Evolutionary conservation across 2,113 vertebrate species (phyloP).

Genomic region (Oophaga pumilio): DNA sequence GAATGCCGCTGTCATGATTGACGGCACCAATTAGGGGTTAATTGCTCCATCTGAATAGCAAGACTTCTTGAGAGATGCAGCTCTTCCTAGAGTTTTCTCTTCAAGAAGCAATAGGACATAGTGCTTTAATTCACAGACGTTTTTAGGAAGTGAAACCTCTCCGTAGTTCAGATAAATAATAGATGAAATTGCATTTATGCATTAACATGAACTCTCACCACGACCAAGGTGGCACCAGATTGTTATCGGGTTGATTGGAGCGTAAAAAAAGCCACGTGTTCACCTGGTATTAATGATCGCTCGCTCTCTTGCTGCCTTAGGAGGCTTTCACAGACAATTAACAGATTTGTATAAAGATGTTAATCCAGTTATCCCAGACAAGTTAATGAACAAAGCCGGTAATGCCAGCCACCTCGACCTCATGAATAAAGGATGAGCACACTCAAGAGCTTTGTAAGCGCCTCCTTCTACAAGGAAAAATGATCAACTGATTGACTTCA

Average conservation of each 20-base stretch:
- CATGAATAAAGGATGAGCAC: not conserved
- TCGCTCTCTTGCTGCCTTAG: not conserved
- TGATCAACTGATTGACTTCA: not conserved
- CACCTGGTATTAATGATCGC: not conserved
- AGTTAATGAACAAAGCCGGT: not conserved
- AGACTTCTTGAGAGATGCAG: too few relatives aligned
- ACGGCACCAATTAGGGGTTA: too few relatives aligned
- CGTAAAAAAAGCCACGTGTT: not conserved
- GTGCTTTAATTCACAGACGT: not conserved
- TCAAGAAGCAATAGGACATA: not conserved
- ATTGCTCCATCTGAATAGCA: too few relatives aligned
- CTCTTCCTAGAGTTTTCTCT: too few relatives aligned
- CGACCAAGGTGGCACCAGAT: not conserved
- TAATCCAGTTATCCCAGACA: not conserved
- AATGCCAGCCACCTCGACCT: not conserved
- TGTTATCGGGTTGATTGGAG: not conserved
- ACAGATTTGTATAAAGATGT: not conserved
- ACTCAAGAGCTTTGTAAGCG: not conserved
- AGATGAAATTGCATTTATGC: not conserved
- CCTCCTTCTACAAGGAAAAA: not conserved
- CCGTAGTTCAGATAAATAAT: not conserved
- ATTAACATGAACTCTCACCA: not conserved
- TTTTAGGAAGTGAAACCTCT: not conserved
- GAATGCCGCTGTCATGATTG: too few relatives aligned
- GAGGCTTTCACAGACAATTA: not conserved